Evolutionary conservation across 2,797 vertebrate species (phyloP).

Genomic region (Lepilemur septentrionalis): DNA sequence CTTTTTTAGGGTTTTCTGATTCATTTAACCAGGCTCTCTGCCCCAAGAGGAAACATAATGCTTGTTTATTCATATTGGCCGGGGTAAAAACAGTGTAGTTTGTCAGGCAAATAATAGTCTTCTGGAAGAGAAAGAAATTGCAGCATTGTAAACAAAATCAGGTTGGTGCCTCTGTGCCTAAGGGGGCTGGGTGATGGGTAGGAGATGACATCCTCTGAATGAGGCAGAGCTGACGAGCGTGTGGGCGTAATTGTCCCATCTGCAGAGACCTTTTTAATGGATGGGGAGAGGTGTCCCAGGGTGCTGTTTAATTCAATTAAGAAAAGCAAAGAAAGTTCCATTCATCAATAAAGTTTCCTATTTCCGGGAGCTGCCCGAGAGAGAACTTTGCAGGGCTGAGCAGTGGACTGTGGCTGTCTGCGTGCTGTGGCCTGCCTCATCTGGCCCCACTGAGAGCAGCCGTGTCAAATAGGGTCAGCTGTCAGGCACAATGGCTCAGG

Average conservation of each 20-base stretch:
- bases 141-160: not conserved
- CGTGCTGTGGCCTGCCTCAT: not conserved
- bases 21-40: slow-evolving; percentile 82
- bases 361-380: not conserved
- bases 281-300: slow-evolving; percentile 50
- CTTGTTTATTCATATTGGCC: slow-evolving; percentile 78
- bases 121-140: slow-evolving; percentile 51
- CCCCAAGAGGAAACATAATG: slow-evolving; percentile 77
- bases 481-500: slow-evolving; percentile 48
- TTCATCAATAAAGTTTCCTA: slow-evolving; percentile 56
- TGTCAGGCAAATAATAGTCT: slow-evolving; percentile 74
- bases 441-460: slow-evolving; percentile 40
- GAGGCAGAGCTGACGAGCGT: slow-evolving; percentile 15
- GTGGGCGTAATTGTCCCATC: slow-evolving; percentile 60
- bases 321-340: slow-evolving; percentile 60
- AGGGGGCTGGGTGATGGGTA: slow-evolving; percentile 56
- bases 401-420: not conserved
- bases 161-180: slow-evolving; percentile 54
- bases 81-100: slow-evolving; percentile 62
- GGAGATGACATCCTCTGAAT: slow-evolving; percentile 5
- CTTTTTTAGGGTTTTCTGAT: slow-evolving; percentile 85
- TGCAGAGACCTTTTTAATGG: slow-evolving; percentile 48
- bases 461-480: slow-evolving; percentile 70
- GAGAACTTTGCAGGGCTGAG: not conserved
- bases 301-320: slow-evolving; percentile 71